phyloP scores from a whole-genome alignment of 2,888 invertebrate species.

The Mesodorylaimus sp. region DNA sequence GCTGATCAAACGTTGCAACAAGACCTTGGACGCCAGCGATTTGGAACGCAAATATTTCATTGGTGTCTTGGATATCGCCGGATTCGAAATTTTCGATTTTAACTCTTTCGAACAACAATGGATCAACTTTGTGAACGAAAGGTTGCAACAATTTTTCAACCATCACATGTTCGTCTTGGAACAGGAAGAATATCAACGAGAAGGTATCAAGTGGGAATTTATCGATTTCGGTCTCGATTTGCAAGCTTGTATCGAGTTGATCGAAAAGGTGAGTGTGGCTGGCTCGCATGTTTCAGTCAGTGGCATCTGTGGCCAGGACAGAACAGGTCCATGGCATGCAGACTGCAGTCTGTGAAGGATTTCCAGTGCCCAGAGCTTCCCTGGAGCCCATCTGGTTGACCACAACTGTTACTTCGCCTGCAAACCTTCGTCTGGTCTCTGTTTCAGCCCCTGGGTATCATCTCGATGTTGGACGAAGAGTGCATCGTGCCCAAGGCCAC shows the following conservation, averaged over 20 bases:
- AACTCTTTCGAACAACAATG: slow-evolving; percentile 39
- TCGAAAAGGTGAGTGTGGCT: slow-evolving; percentile 59
- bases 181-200: slow-evolving; percentile 63
- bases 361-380: no score
- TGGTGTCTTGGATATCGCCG: slow-evolving; percentile 40
- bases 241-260: slow-evolving; percentile 79
- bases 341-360: no score
- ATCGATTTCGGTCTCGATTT: slow-evolving; percentile 92
- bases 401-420: not conserved
- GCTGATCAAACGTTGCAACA: slow-evolving; percentile 37
- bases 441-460: slow-evolving; percentile 90
- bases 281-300: no score
- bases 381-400: no score
- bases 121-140: slow-evolving; percentile 40
- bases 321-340: no score
- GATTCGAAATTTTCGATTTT: slow-evolving; percentile 40
- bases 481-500: slow-evolving; percentile 99
- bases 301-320: no score
- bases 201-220: slow-evolving; percentile 79
- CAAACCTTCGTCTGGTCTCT: not conserved
- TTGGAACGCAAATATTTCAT: slow-evolving; percentile 18
- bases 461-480: slow-evolving; percentile 99
- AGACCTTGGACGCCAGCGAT: slow-evolving; percentile 29
- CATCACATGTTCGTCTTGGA: slow-evolving; percentile 40
- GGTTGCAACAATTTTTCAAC: slow-evolving; percentile 45